phyloP scores from a whole-genome alignment of 2,797 vertebrate species.

The Silurus lanzhouensis region DNA sequence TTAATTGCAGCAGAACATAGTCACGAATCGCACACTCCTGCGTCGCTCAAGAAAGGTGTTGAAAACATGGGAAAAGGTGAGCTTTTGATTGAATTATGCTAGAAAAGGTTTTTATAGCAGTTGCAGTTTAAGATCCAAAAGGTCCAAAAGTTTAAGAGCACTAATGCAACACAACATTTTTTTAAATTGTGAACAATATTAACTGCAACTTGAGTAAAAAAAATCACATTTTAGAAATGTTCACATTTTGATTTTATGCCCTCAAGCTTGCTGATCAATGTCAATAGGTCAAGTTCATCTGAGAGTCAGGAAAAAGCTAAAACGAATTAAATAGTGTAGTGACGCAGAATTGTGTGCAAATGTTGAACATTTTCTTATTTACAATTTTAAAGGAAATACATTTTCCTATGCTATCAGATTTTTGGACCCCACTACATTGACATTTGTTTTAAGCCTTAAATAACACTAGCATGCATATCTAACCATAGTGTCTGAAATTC shows the following conservation, averaged over 20 bases:
- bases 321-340: background rate
- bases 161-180: background rate
- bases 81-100: constrained; percentile 1
- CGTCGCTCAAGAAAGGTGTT: constrained; percentile 91
- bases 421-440: background rate
- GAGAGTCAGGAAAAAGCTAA: background rate
- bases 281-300: background rate
- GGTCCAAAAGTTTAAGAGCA: background rate
- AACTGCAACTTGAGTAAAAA: background rate
- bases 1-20: constrained; percentile 82
- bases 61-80: constrained; percentile 99
- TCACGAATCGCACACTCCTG: constrained; percentile 83
- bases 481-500: background rate
- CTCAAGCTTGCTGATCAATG: background rate
- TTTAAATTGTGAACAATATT: background rate
- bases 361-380: background rate
- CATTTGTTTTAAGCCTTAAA: background rate
- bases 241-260: background rate
- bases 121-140: too few species aligned
- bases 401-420: background rate
- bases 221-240: background rate
- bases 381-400: background rate
- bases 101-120: background rate
- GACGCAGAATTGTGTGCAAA: background rate
- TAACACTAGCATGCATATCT: background rate